Conservation (phyloP, 1,140 invertebrate species). For the Bradysia coprophila region DNA sequence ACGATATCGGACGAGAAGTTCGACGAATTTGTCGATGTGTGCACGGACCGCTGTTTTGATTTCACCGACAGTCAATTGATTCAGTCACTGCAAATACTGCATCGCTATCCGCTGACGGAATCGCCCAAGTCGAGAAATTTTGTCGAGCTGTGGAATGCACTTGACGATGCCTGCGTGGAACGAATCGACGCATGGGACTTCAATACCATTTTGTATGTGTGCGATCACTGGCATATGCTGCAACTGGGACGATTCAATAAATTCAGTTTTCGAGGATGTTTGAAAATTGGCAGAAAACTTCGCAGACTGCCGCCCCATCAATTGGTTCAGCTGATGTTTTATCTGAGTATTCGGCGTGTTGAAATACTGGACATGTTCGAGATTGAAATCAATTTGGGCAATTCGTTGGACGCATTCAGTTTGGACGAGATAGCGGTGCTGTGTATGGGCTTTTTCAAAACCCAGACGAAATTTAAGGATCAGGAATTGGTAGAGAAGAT, state of each 20-base stretch:
- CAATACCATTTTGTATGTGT: slow-evolving; percentile 24
- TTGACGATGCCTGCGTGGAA: slow-evolving; percentile 30
- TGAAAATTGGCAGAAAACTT: slow-evolving; percentile 25
- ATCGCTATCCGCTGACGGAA: slow-evolving; percentile 17
- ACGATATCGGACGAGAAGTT: slow-evolving; percentile 19
- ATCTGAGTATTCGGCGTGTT: slow-evolving; percentile 26
- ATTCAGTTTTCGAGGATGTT: slow-evolving; percentile 25
- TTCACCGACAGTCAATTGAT: slow-evolving; percentile 25
- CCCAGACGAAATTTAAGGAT: slow-evolving; percentile 28
- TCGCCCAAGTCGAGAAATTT: slow-evolving; percentile 21
- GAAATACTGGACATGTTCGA: slow-evolving; percentile 29
- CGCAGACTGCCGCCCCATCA: slow-evolving; percentile 26
- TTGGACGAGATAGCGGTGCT: slow-evolving; percentile 33
- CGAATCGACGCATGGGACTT: slow-evolving; percentile 20
- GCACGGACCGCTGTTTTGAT: slow-evolving; percentile 21
- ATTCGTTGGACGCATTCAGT: slow-evolving; percentile 24
- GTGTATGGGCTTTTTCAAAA: slow-evolving; percentile 40
- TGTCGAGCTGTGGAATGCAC: slow-evolving; percentile 29
- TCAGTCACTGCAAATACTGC: slow-evolving; percentile 16
- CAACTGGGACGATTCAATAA: slow-evolving; percentile 18
- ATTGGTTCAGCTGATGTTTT: slow-evolving; percentile 32
- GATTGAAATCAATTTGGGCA: slow-evolving; percentile 27
- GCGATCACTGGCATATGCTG: slow-evolving; percentile 29
- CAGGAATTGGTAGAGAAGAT: slow-evolving; percentile 22
- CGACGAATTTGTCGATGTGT: slow-evolving; percentile 20